Conservation (phyloP, 2,888 invertebrate genomes). For the Pasiphila rectangulata region DNA sequence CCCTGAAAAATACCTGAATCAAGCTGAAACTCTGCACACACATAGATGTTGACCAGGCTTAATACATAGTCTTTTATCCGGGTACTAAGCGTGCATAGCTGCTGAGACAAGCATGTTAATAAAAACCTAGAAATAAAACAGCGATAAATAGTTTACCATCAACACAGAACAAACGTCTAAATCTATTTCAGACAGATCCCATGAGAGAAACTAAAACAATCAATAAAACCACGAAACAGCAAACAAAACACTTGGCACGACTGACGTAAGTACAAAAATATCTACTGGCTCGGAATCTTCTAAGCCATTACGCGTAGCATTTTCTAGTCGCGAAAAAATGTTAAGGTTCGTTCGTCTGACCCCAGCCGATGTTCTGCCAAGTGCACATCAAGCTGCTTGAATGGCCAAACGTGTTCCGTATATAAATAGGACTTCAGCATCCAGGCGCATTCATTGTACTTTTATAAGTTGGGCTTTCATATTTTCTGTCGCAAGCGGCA, state of each 20-base stretch:
- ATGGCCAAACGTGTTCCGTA: conserved; percentile 53
- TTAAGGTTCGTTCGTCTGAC: conserved; percentile 36
- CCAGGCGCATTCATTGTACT: conserved; percentile 37
- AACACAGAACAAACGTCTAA: background rate
- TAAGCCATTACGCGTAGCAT: conserved; percentile 48
- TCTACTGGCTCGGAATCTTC: conserved; percentile 53
- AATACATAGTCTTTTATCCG: too few relatives aligned
- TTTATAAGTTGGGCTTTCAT: conserved; percentile 15
- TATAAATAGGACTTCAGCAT: conserved; percentile 45
- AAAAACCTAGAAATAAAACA: background rate
- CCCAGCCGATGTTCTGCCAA: conserved; percentile 45
- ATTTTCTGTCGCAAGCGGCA: background rate
- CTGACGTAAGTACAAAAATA: conserved; percentile 41
- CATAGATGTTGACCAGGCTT: too few relatives aligned
- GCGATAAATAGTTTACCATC: background rate
- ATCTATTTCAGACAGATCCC: background rate
- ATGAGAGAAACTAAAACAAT: conserved; percentile 3
- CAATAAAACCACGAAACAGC: conserved; percentile 30
- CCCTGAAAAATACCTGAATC: too few relatives aligned
- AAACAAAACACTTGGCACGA: conserved; percentile 33
- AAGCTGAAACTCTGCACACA: too few relatives aligned
- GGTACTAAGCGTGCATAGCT: too few relatives aligned
- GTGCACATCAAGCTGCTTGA: conserved; percentile 45
- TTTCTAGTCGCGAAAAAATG: conserved; percentile 44
- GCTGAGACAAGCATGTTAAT: background rate